Percentiles rank a stretch among this genome's conserved stretches.
phyloP scores from a whole-genome alignment of 2,113 vertebrate genomes.

The Ramphastos sulfuratus region DNA sequence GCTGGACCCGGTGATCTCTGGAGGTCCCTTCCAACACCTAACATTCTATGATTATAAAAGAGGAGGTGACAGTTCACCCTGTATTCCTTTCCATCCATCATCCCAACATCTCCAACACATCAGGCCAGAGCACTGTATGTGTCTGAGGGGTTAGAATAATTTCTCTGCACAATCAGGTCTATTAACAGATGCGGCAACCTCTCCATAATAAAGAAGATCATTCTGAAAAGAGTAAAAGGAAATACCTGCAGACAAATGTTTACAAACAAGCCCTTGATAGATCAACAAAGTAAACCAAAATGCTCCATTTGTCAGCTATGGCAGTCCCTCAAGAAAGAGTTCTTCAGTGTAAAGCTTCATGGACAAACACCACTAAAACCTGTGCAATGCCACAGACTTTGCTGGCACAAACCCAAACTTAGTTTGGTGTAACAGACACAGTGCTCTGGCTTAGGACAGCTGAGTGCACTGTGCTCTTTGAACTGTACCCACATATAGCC shows the following conservation, averaged over 20 bases:
- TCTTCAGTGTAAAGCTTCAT: not conserved
- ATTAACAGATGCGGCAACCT: not conserved
- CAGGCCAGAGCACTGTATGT: not conserved
- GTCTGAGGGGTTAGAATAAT: not conserved
- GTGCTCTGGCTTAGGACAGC: not conserved
- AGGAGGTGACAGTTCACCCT: not conserved
- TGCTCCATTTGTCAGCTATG: not conserved
- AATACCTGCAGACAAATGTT: not conserved
- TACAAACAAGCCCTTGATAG: not conserved
- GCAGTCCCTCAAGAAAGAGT: not conserved
- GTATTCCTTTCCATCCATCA: not conserved
- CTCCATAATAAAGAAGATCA: not conserved
- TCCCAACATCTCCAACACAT: not conserved
- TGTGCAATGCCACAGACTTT: not conserved
- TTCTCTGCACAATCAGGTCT: not conserved
- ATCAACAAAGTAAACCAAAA: not conserved
- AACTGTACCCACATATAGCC: not conserved
- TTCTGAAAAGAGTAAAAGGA: not conserved
- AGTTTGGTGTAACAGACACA: accelerated
- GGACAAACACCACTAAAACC: not conserved
- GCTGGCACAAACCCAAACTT: not conserved
- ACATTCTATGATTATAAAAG: not conserved
- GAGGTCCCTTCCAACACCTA: too few relatives aligned
- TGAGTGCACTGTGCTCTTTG: not conserved
- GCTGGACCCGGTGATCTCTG: too few relatives aligned